Evolutionary conservation across 2,888 invertebrate species (phyloP).

Genomic region (Pediacus dermestoides): DNA sequence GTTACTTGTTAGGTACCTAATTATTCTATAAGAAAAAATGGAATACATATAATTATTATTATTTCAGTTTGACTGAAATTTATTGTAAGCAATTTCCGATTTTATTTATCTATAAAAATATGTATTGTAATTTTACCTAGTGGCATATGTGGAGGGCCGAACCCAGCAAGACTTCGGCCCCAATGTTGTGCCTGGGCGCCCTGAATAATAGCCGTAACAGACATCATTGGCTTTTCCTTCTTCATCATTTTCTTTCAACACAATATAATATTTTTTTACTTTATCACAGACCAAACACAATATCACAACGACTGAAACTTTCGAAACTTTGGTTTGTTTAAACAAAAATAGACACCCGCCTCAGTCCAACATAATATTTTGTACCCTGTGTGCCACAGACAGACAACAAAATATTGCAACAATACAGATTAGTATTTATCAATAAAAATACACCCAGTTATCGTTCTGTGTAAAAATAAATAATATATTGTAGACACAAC

Average conservation of each 20-base stretch:
- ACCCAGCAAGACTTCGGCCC: constrained; percentile 58
- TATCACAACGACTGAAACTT: constrained; percentile 14
- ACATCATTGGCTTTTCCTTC: constrained; percentile 84
- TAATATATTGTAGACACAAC: constrained; percentile 9
- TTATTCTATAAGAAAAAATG: too few species aligned
- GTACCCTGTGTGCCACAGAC: constrained; percentile 11
- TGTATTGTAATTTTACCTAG: constrained; percentile 39
- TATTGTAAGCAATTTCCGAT: too few species aligned
- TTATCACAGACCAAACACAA: constrained; percentile 26
- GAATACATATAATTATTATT: background rate
- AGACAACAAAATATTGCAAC: constrained; percentile 17
- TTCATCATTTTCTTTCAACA: constrained; percentile 62
- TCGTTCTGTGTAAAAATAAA: constrained; percentile 7
- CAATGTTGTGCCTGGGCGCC: constrained; percentile 63
- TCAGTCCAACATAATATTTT: too few species aligned
- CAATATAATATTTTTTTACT: too few species aligned
- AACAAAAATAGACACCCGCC: too few species aligned
- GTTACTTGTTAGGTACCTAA: too few species aligned
- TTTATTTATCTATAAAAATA: too few species aligned
- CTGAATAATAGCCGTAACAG: constrained; percentile 77
- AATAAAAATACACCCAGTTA: constrained; percentile 3
- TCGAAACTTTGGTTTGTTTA: constrained; percentile 18
- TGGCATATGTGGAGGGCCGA: constrained; percentile 42
- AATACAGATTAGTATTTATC: constrained; percentile 16
- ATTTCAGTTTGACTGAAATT: too few species aligned